Percentiles rank a stretch among this genome's conserved stretches.
Evolutionary conservation across 2,113 vertebrate genomes (phyloP).

Genomic region (Heteronetta atricapilla): DNA sequence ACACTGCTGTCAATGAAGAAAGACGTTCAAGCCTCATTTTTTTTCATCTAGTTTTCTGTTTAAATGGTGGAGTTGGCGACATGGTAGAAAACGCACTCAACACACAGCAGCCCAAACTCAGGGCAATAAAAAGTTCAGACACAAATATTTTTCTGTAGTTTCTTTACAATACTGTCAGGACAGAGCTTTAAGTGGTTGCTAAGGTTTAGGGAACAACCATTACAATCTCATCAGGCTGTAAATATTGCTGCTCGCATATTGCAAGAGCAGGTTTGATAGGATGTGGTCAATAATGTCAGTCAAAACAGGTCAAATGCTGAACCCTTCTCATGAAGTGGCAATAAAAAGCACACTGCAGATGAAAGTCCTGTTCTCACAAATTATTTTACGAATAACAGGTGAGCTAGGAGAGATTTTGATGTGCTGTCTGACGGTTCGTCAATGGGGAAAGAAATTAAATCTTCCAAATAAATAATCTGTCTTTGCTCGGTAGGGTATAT

Average conservation of each 20-base stretch:
- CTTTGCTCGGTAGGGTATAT: not conserved
- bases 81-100: not conserved
- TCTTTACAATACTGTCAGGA: not conserved
- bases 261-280: not conserved
- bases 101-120: not conserved
- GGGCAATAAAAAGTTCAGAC: not conserved
- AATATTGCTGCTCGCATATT: accelerated
- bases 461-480: not conserved
- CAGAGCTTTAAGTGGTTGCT: not conserved
- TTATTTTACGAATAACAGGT: not conserved
- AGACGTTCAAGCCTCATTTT: not conserved
- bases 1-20: not conserved
- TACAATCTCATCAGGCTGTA: not conserved
- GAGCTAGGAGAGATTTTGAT: not conserved
- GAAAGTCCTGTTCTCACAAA: not conserved
- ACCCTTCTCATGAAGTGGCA: not conserved
- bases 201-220: not conserved
- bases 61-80: accelerated
- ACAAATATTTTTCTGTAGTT: not conserved
- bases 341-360: not conserved
- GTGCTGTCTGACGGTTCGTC: not conserved
- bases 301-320: not conserved
- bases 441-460: not conserved
- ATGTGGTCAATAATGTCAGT: not conserved
- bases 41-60: not conserved